phyloP scores from a whole-genome alignment of 2,888 invertebrate genomes.

The Pinctada fucata region DNA sequence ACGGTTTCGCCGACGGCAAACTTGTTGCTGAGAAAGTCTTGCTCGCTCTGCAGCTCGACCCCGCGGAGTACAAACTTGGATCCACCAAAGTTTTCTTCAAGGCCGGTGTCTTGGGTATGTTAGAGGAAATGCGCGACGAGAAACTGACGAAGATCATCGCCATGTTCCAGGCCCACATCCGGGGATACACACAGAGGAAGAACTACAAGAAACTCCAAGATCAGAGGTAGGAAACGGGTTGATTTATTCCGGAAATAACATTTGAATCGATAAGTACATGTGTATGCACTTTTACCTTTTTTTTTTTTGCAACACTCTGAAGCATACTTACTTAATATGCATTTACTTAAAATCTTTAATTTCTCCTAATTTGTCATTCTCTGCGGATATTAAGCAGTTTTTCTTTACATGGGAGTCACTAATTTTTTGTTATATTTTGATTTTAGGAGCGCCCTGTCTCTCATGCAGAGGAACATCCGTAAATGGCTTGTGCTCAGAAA shows the following conservation, averaged over 20 bases:
- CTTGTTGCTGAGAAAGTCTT: slow-evolving; percentile 83
- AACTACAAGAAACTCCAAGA: slow-evolving; percentile 98
- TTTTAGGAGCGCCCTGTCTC: slow-evolving; percentile 91
- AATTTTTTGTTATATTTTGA: background rate
- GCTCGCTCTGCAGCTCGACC: slow-evolving; percentile 85
- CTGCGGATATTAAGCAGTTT: background rate
- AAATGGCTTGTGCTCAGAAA: slow-evolving; percentile 99
- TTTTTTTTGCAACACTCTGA: too few species aligned
- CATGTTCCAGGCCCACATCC: slow-evolving; percentile 92
- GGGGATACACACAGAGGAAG: slow-evolving; percentile 85
- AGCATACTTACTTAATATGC: too few species aligned
- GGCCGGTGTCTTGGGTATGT: slow-evolving; percentile 99
- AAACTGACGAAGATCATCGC: slow-evolving; percentile 96
- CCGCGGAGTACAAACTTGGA: slow-evolving; percentile 97
- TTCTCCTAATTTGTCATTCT: background rate
- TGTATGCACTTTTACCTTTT: too few species aligned
- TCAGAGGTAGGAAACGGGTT: slow-evolving; percentile 84
- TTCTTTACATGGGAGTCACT: too few species aligned
- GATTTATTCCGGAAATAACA: too few species aligned
- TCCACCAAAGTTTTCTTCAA: slow-evolving; percentile 99
- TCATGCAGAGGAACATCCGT: slow-evolving; percentile 99
- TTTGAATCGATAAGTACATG: too few species aligned
- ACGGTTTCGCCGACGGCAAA: slow-evolving; percentile 79
- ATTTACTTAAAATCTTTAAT: too few species aligned
- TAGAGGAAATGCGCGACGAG: slow-evolving; percentile 99